A percentile compares a stretch with the other conserved stretches of the same genome.
Evolutionary conservation across 2,113 vertebrate genomes (phyloP).

Genomic region (Martes martes): DNA sequence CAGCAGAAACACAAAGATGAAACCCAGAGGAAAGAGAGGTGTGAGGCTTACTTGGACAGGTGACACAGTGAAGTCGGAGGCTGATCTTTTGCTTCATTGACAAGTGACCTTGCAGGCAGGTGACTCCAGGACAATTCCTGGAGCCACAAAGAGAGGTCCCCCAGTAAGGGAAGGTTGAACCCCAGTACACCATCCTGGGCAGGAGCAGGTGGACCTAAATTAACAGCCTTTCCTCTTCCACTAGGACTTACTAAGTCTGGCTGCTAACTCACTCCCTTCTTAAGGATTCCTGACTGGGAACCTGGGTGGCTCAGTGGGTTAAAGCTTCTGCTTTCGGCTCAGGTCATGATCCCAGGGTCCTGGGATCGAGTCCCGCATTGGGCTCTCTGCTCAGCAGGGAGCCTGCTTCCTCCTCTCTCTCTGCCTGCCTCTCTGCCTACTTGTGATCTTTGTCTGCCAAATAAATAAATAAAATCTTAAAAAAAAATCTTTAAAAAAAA

Average conservation of each 20-base stretch:
- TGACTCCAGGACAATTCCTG: not conserved
- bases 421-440: too few species aligned
- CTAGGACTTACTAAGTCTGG: not conserved
- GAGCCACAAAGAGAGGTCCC: not conserved
- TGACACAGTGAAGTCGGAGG: conserved; percentile 12
- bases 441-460: too few species aligned
- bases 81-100: conserved; percentile 45
- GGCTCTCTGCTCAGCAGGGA: too few species aligned
- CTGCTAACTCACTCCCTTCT: not conserved
- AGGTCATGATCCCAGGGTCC: too few species aligned
- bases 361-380: too few species aligned
- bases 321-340: too few species aligned
- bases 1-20: conserved; percentile 31
- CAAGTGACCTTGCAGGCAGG: not conserved
- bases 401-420: too few species aligned
- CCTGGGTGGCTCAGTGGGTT: too few species aligned
- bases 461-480: too few species aligned
- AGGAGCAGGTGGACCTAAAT: not conserved
- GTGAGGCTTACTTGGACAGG: not conserved
- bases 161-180: not conserved
- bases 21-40: not conserved
- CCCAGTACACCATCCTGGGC: not conserved
- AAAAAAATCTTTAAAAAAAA: too few species aligned
- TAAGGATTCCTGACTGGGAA: not conserved
- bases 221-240: not conserved